These are phyloP conservation scores for Carduelis carduelis DNA, from an alignment of 2,797 vertebrate genomes.

Conservation along the genomic window DNA sequence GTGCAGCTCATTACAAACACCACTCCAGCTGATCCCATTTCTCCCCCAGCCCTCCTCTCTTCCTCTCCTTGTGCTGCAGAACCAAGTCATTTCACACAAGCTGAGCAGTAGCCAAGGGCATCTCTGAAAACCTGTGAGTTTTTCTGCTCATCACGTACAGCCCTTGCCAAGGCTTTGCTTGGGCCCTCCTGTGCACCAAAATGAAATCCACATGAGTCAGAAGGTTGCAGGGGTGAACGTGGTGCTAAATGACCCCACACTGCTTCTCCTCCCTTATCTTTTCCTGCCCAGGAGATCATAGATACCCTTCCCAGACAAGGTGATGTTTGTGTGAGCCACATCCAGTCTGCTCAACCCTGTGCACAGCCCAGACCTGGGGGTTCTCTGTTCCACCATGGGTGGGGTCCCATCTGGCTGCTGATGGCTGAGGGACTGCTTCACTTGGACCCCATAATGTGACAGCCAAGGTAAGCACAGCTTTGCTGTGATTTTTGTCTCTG, in stretches of 20 bases:
- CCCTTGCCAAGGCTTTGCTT: not conserved
- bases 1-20: not conserved
- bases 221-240: not conserved
- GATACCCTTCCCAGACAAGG: not conserved
- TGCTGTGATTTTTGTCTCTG: not conserved
- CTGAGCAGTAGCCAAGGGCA: not conserved
- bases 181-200: not conserved
- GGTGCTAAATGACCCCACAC: not conserved
- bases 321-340: not conserved
- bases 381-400: fast-evolving
- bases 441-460: not conserved
- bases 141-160: not conserved
- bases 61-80: not conserved
- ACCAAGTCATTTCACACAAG: not conserved
- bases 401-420: not conserved
- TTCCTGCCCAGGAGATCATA: not conserved
- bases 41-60: not conserved
- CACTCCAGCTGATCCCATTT: not conserved
- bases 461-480: not conserved
- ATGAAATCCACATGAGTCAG: not conserved
- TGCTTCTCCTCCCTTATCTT: not conserved
- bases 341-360: fast-evolving
- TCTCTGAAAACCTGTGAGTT: not conserved
- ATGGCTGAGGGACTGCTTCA: not conserved
- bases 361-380: fast-evolving